Conservation (phyloP, 2,113 vertebrate genomes). For the Pelodiscus sinensis region DNA sequence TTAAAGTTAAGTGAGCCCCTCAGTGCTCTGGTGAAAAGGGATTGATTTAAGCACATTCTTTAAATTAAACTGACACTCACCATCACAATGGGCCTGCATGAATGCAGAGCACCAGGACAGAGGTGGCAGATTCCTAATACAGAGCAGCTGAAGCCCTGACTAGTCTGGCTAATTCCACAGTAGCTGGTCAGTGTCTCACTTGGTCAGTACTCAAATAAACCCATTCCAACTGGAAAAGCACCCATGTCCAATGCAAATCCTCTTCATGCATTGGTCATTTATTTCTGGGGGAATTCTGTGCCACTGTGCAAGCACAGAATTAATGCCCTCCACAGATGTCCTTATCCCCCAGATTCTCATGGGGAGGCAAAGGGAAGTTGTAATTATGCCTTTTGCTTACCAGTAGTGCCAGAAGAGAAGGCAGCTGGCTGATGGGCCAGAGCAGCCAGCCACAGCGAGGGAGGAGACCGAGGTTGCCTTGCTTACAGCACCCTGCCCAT, state of each 20-base stretch:
- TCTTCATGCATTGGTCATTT: neutral
- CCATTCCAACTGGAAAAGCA: neutral
- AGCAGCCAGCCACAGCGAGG: too few relatives aligned
- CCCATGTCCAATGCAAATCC: neutral
- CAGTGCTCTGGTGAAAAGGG: neutral
- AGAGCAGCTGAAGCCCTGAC: neutral
- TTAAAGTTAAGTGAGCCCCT: neutral
- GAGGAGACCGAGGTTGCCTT: too few relatives aligned
- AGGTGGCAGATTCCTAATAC: neutral
- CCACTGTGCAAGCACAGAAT: too few relatives aligned
- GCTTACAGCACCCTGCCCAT: too few relatives aligned
- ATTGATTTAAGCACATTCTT: neutral
- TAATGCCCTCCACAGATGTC: too few relatives aligned
- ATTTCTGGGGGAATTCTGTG: too few relatives aligned
- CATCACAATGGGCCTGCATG: neutral
- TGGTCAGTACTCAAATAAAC: neutral
- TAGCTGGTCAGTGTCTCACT: neutral
- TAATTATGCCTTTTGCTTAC: too few relatives aligned
- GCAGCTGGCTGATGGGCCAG: too few relatives aligned
- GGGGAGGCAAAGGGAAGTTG: too few relatives aligned
- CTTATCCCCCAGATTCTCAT: too few relatives aligned
- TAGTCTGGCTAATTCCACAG: neutral
- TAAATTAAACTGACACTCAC: neutral
- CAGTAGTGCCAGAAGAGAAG: too few relatives aligned
- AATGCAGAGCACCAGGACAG: neutral